These are phyloP conservation scores for Campopleginae sp. DNA, from an alignment of 2,888 invertebrate species.

Conservation along the genomic window DNA sequence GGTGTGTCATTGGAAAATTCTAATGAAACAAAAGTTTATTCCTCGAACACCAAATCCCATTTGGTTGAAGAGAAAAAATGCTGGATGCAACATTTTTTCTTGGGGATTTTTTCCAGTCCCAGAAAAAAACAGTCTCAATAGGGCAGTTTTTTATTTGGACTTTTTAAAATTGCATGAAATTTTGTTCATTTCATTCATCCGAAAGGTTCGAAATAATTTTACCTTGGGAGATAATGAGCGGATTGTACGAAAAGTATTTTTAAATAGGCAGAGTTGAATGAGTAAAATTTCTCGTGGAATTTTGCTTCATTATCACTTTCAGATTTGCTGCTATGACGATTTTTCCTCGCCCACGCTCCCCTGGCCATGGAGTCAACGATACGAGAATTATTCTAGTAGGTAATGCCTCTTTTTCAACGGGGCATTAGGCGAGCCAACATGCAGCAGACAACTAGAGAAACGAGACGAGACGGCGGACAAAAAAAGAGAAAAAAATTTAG, in stretches of 20 bases:
- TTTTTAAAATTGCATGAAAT: too few species aligned
- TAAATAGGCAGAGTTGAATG: background rate
- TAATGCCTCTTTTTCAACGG: slow-evolving; percentile 35
- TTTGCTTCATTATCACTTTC: background rate
- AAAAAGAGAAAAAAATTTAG: slow-evolving; percentile 67
- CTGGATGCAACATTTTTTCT: background rate
- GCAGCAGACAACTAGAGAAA: slow-evolving; percentile 11
- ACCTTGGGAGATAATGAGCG: background rate
- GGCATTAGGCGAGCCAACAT: slow-evolving; percentile 43
- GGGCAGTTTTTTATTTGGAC: too few species aligned
- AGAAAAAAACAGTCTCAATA: too few species aligned
- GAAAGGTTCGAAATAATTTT: too few species aligned
- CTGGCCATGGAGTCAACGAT: slow-evolving; percentile 46
- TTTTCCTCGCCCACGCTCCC: background rate
- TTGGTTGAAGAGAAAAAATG: background rate
- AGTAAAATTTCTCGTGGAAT: background rate
- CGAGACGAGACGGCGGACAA: slow-evolving; percentile 44
- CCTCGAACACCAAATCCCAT: background rate
- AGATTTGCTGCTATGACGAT: slow-evolving; percentile 2
- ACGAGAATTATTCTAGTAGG: slow-evolving; percentile 54
- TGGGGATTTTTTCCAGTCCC: background rate
- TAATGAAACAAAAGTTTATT: background rate
- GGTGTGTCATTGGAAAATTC: background rate
- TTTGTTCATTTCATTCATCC: too few species aligned
- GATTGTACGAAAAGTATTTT: background rate